Percentiles rank a stretch among this genome's conserved stretches.
phyloP scores from a whole-genome alignment of 2,113 vertebrate species.

The Hippocampus abdominalis region DNA sequence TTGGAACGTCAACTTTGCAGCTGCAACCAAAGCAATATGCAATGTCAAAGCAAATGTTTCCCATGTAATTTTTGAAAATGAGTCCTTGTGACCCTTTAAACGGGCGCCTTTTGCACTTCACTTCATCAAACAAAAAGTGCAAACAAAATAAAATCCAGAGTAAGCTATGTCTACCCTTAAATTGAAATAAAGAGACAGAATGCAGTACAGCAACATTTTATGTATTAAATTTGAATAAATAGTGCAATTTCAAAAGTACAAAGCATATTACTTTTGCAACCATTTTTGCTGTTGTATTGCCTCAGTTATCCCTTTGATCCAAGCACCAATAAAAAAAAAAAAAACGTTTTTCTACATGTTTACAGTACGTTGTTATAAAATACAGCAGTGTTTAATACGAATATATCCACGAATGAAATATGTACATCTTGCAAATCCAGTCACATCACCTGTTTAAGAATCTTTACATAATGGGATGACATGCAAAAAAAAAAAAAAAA shows the following conservation, averaged over 20 bases:
- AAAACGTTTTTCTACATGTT: not conserved
- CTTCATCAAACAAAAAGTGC: constrained; percentile 35
- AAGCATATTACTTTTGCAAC: constrained; percentile 12
- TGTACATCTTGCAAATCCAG: not conserved
- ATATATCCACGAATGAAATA: not conserved
- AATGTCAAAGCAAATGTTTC: not conserved
- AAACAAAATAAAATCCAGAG: not conserved
- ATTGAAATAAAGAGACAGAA: not conserved
- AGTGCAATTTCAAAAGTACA: constrained; percentile 15
- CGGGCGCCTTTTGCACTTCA: constrained; percentile 29
- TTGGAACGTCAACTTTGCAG: not conserved
- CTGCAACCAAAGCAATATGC: not conserved
- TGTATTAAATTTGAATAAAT: constrained; percentile 1
- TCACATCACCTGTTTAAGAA: not conserved
- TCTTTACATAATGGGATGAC: not conserved
- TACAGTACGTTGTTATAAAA: not conserved
- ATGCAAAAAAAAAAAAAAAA: not conserved
- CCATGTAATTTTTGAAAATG: constrained; percentile 16
- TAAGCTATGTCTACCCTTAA: no score
- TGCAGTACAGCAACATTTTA: not conserved
- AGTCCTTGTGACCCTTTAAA: constrained; percentile 30
- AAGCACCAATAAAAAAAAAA: constrained; percentile 25
- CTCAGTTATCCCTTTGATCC: constrained; percentile 35
- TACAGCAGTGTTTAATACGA: not conserved
- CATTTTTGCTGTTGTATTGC: constrained; percentile 1